Evolutionary conservation across 1,140 invertebrate species (phyloP).

Genomic region (Sinella curviseta): DNA sequence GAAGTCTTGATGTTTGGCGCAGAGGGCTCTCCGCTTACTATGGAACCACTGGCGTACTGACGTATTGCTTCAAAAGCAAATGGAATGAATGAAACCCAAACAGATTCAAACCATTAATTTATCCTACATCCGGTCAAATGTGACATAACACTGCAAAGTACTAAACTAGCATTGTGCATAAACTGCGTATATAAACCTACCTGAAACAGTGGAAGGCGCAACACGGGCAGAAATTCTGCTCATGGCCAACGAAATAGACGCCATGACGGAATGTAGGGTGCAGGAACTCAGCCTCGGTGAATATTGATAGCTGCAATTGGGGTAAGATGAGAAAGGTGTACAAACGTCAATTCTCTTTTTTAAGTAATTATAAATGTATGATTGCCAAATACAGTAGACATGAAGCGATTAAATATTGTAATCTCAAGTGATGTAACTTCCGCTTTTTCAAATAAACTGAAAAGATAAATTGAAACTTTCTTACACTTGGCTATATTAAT

Average conservation of each 20-base stretch:
- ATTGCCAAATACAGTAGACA: too few species aligned
- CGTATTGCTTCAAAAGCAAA: background rate
- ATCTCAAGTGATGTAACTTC: too few species aligned
- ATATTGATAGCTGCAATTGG: background rate
- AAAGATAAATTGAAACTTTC: too few species aligned
- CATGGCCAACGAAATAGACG: background rate
- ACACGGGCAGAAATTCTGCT: background rate
- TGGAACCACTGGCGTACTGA: background rate
- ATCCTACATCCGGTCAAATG: background rate
- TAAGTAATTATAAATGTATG: too few species aligned
- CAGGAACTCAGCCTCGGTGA: too few species aligned
- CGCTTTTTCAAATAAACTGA: too few species aligned
- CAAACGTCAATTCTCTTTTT: too few species aligned
- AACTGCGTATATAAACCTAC: background rate
- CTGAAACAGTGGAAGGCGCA: background rate
- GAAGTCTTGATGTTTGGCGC: conserved; percentile 65
- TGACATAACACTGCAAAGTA: too few species aligned
- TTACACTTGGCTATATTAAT: too few species aligned
- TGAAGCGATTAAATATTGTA: too few species aligned
- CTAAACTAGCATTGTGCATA: too few species aligned
- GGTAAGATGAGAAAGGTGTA: background rate
- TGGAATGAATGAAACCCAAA: background rate
- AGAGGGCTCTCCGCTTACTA: conserved; percentile 60
- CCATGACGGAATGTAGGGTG: background rate
- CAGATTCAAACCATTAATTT: background rate